These are phyloP conservation scores for Teleogryllus oceanicus DNA, from an alignment of 2,888 invertebrate genomes.

Conservation along the genomic window DNA sequence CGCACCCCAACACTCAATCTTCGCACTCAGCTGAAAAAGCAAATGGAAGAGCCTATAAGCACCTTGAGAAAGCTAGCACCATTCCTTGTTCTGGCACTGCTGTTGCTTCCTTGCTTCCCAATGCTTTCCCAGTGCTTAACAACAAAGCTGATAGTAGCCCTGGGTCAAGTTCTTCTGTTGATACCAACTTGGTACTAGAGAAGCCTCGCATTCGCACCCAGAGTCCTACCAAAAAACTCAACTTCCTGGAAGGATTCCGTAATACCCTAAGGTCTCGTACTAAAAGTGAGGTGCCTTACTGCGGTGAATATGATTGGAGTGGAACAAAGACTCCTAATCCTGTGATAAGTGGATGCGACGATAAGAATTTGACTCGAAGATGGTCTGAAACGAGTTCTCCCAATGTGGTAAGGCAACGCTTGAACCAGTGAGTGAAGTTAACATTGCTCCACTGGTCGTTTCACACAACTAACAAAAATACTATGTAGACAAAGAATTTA, in stretches of 20 bases:
- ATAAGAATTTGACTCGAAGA: conserved; percentile 46
- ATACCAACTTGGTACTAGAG: not conserved
- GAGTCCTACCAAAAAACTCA: conserved; percentile 44
- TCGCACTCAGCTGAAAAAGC: conserved; percentile 30
- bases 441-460: not conserved
- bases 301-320: conserved; percentile 32
- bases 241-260: conserved; percentile 60
- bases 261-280: conserved; percentile 57
- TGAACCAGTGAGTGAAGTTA: not conserved
- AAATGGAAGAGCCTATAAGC: conserved; percentile 29
- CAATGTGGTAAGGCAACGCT: conserved; percentile 33
- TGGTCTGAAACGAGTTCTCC: conserved; percentile 49
- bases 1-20: conserved; percentile 46
- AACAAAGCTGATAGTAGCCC: not conserved
- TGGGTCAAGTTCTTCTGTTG: conserved; percentile 7
- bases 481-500: no score
- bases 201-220: conserved; percentile 49
- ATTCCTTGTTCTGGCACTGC: conserved; percentile 27
- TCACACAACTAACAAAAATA: not conserved
- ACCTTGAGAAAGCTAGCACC: conserved; percentile 30
- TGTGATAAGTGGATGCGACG: conserved; percentile 30
- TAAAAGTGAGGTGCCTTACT: conserved; percentile 47
- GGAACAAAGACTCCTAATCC: conserved; percentile 21
- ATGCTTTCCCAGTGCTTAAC: conserved; percentile 22
- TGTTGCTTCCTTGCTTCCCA: conserved; percentile 24